These are phyloP conservation scores for Agrilus biguttatus DNA, from an alignment of 2,888 invertebrate genomes.

Conservation along the genomic window DNA sequence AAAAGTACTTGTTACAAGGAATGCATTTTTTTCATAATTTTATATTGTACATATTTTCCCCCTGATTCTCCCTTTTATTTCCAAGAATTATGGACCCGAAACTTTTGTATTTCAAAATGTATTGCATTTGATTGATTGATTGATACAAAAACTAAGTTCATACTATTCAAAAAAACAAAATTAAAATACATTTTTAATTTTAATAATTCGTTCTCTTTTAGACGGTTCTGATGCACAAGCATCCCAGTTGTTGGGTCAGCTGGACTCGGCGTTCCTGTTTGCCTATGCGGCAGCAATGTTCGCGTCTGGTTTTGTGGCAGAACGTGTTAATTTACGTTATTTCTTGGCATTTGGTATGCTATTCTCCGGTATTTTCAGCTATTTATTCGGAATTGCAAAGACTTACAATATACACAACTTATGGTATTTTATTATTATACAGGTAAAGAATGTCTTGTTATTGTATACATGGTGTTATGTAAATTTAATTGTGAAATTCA, in stretches of 20 bases:
- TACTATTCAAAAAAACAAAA: no score
- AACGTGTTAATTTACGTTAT: slow-evolving; percentile 78
- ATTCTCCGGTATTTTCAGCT: slow-evolving; percentile 69
- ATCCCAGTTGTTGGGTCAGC: slow-evolving; percentile 62
- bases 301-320: slow-evolving; percentile 76
- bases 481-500: no score
- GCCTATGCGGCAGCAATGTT: slow-evolving; percentile 92
- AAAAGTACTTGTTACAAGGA: no score
- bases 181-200: no score
- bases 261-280: slow-evolving; percentile 87
- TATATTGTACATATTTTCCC: no score
- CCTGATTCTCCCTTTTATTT: no score
- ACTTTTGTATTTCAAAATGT: no score
- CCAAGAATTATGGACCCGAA: no score
- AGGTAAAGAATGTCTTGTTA: slow-evolving; percentile 48
- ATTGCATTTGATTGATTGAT: no score
- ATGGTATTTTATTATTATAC: slow-evolving; percentile 68
- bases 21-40: no score
- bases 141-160: no score
- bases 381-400: slow-evolving; percentile 77
- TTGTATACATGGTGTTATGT: background rate
- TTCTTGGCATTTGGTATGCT: slow-evolving; percentile 89
- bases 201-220: no score
- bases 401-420: slow-evolving; percentile 68
- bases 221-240: slow-evolving; percentile 56